Conservation (phyloP, 1,140 invertebrate species). For the Andricus grossulariae region DNA sequence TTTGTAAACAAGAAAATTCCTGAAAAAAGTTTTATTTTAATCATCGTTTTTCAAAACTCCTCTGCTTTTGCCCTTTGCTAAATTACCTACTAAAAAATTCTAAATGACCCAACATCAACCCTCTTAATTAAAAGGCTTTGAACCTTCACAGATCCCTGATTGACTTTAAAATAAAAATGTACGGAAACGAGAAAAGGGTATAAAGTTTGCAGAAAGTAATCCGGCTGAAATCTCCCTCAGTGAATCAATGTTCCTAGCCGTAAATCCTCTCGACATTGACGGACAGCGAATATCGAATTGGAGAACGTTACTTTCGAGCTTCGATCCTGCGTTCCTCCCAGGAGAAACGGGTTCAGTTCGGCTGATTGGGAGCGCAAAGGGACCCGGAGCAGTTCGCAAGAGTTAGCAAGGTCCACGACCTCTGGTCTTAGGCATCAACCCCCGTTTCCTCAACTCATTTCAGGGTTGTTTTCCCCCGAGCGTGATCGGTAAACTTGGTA, state of each 20-base stretch:
- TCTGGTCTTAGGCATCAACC: background rate
- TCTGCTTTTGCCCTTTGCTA: no score
- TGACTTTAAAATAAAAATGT: background rate
- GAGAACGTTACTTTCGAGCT: background rate
- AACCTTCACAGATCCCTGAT: background rate
- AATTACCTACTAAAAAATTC: no score
- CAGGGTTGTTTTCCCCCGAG: constrained; percentile 6
- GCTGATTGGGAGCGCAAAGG: constrained; percentile 17
- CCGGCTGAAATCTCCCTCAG: background rate
- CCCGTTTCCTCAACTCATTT: background rate
- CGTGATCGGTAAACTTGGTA: constrained; percentile 18
- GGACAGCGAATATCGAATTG: constrained; percentile 22
- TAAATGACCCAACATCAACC: no score
- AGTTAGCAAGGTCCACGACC: constrained; percentile 9
- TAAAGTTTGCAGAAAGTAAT: constrained; percentile 11
- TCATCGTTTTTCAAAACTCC: no score
- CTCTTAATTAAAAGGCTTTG: background rate
- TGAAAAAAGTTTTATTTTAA: no score
- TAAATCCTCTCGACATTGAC: constrained; percentile 21
- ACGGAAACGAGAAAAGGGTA: background rate
- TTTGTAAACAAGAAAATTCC: no score
- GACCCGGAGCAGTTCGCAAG: background rate
- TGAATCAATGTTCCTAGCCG: background rate
- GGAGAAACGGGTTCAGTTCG: background rate
- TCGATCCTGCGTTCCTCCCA: background rate